phyloP scores from a whole-genome alignment of 2,113 vertebrate genomes.

The Danionella cerebrum region DNA sequence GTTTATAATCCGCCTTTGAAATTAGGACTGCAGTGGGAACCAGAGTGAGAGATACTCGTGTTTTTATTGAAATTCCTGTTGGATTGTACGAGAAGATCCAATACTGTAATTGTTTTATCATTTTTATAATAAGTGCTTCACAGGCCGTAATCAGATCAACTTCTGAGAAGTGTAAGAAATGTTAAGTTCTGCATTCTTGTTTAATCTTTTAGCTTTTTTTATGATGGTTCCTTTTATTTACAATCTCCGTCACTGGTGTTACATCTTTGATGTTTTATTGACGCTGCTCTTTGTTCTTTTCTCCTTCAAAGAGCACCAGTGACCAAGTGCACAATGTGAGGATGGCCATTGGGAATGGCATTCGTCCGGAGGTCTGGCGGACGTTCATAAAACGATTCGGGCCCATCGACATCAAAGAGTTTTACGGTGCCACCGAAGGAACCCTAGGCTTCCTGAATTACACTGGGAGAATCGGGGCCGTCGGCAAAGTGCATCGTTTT shows the following conservation, averaged over 20 bases:
- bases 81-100: too few species aligned
- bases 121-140: too few species aligned
- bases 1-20: too few species aligned
- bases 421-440: slow-evolving; percentile 77
- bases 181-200: too few species aligned
- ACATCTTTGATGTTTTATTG: background rate
- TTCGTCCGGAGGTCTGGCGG: slow-evolving; percentile 72
- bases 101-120: too few species aligned
- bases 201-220: too few species aligned
- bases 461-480: slow-evolving; percentile 66
- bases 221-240: too few species aligned
- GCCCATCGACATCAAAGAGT: slow-evolving; percentile 64
- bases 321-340: slow-evolving; percentile 73
- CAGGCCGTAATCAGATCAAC: too few species aligned
- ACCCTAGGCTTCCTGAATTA: slow-evolving; percentile 70
- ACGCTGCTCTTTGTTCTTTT: background rate
- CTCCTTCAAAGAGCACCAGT: slow-evolving; percentile 54
- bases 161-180: too few species aligned
- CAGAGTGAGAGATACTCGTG: too few species aligned
- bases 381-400: slow-evolving; percentile 73
- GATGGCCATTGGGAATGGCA: slow-evolving; percentile 76
- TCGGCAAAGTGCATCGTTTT: slow-evolving; percentile 64
- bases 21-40: too few species aligned
- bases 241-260: background rate
- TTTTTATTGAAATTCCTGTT: too few species aligned